Conservation (phyloP, 2,113 vertebrate species). For the Gallinago jamesoni region DNA sequence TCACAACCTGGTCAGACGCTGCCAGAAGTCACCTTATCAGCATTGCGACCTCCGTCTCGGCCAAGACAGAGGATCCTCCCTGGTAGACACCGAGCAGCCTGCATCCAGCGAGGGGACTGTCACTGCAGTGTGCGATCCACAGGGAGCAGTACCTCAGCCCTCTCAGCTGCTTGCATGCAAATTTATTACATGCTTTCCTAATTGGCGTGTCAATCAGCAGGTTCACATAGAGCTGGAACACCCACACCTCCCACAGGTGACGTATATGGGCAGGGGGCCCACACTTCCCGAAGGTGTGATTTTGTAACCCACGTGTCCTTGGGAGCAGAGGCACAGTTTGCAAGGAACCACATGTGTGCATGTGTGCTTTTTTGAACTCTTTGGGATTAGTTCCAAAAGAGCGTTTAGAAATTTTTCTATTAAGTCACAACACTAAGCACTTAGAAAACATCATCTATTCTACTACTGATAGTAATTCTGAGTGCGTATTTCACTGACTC, state of each 20-base stretch:
- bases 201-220: fast-evolving
- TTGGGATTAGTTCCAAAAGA: neutral
- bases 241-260: neutral
- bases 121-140: neutral
- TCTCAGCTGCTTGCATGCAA: fast-evolving
- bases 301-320: neutral
- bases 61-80: neutral
- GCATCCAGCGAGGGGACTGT: neutral
- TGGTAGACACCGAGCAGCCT: neutral
- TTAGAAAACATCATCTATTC: neutral
- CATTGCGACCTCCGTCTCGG: neutral
- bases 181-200: neutral
- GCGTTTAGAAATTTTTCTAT: neutral
- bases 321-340: neutral
- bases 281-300: neutral
- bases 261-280: neutral
- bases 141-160: neutral
- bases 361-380: fast-evolving
- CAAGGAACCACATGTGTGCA: fast-evolving
- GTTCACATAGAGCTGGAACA: neutral
- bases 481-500: neutral
- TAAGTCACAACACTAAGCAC: neutral
- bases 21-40: neutral
- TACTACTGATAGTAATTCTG: neutral
- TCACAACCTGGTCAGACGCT: neutral